Evolutionary conservation across 2,113 vertebrate species (phyloP).

Genomic region (Seriola dumerili): DNA sequence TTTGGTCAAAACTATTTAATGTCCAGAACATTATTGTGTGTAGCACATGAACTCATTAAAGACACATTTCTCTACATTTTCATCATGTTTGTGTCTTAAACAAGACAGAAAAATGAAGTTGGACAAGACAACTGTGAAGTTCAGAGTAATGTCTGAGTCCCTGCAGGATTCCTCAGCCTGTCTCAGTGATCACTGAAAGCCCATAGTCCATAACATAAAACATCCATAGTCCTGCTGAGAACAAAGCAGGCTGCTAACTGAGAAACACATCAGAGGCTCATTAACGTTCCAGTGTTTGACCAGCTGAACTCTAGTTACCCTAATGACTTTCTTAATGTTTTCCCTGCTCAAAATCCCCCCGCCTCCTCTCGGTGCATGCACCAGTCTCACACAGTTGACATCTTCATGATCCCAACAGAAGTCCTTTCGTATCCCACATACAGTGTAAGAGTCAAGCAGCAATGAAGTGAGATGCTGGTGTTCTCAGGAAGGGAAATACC

Average conservation of each 20-base stretch:
- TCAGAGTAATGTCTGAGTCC: slow-evolving; percentile 2
- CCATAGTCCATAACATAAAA: slow-evolving; percentile 33
- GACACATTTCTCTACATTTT: no score
- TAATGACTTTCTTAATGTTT: slow-evolving; percentile 19
- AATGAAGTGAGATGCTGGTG: slow-evolving; percentile 5
- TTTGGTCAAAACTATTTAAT: no score
- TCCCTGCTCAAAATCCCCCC: slow-evolving; percentile 6
- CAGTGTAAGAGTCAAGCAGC: background rate
- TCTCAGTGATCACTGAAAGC: slow-evolving; percentile 35
- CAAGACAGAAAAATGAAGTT: background rate
- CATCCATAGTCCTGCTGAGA: slow-evolving; percentile 56
- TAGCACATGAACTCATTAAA: background rate
- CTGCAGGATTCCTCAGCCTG: slow-evolving; percentile 22
- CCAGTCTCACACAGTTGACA: slow-evolving; percentile 2
- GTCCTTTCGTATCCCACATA: background rate
- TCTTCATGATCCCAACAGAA: slow-evolving; percentile 19
- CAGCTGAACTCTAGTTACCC: slow-evolving; percentile 69
- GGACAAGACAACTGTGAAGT: background rate
- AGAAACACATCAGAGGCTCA: slow-evolving; percentile 60
- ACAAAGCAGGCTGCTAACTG: slow-evolving; percentile 57
- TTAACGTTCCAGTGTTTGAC: slow-evolving; percentile 63
- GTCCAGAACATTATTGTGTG: background rate
- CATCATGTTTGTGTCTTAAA: background rate
- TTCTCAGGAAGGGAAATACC: slow-evolving; percentile 5
- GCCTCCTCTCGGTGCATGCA: background rate